Percentiles rank a stretch among this genome's conserved stretches.
Evolutionary conservation across 2,888 invertebrate genomes (phyloP).

Genomic region (Notodonta dromedarius): DNA sequence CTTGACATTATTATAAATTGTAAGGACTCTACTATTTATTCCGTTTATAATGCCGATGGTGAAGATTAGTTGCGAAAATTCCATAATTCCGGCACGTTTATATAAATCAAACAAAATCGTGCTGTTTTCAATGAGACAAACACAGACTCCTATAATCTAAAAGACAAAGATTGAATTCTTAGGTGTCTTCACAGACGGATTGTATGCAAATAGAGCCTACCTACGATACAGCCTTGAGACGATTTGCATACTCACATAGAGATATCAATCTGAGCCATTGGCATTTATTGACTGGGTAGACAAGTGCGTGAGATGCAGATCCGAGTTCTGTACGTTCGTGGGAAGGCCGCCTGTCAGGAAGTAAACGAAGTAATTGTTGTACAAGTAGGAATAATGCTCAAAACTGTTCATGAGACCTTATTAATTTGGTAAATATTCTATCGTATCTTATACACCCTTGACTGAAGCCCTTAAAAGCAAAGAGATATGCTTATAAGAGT

Average conservation of each 20-base stretch:
- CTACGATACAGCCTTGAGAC: constrained; percentile 54
- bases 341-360: constrained; percentile 6
- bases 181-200: constrained; percentile 60
- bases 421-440: neutral
- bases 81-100: neutral
- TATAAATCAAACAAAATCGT: neutral
- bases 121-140: constrained; percentile 6
- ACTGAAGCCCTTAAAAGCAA: too few relatives aligned
- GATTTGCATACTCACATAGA: constrained; percentile 55
- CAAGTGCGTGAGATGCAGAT: constrained; percentile 32
- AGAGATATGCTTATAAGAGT: too few relatives aligned
- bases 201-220: constrained; percentile 66
- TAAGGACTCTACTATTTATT: too few relatives aligned
- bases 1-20: too few relatives aligned
- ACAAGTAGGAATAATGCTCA: neutral
- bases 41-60: neutral
- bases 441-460: neutral
- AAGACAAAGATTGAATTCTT: constrained; percentile 36
- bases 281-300: constrained; percentile 41
- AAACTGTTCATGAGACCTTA: neutral
- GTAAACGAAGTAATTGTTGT: neutral
- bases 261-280: constrained; percentile 53
- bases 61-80: neutral
- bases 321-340: neutral
- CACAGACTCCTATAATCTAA: constrained; percentile 12